These are phyloP conservation scores for Synanceia verrucosa DNA, from an alignment of 2,797 vertebrate genomes.

Conservation along the genomic window DNA sequence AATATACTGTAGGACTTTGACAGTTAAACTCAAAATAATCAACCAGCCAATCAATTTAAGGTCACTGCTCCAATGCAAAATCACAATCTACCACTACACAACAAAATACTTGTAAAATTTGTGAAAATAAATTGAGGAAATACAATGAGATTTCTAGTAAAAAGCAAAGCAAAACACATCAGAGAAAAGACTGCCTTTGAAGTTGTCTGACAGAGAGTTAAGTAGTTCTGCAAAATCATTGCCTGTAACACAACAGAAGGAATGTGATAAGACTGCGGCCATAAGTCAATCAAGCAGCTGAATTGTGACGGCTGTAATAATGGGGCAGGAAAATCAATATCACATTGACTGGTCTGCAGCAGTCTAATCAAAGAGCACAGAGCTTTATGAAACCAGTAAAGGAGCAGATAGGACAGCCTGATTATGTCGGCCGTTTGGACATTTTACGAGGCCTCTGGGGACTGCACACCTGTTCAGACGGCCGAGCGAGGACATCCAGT, in stretches of 20 bases:
- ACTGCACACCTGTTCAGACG: constrained; percentile 72
- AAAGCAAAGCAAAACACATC: constrained; percentile 36
- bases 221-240: constrained; percentile 58
- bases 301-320: constrained; percentile 82
- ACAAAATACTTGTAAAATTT: constrained; percentile 41
- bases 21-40: constrained; percentile 40
- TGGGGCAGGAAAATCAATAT: constrained; percentile 81
- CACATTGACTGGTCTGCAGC: constrained; percentile 80
- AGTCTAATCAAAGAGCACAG: constrained; percentile 77
- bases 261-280: constrained; percentile 61
- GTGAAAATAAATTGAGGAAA: constrained; percentile 26
- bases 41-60: constrained; percentile 46
- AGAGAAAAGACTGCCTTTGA: constrained; percentile 30
- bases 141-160: constrained; percentile 18
- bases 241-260: constrained; percentile 64
- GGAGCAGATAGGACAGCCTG: constrained; percentile 76
- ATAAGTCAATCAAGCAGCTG: constrained; percentile 82
- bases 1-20: constrained; percentile 18
- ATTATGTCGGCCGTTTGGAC: constrained; percentile 66
- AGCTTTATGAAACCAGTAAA: constrained; percentile 74
- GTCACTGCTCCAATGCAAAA: constrained; percentile 48
- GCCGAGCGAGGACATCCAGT: constrained; percentile 70
- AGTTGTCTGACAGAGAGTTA: constrained; percentile 21
- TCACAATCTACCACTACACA: constrained; percentile 49
- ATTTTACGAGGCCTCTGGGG: constrained; percentile 71